phyloP scores from a whole-genome alignment of 2,797 vertebrate species.

The Hypotaenidia okinawae region DNA sequence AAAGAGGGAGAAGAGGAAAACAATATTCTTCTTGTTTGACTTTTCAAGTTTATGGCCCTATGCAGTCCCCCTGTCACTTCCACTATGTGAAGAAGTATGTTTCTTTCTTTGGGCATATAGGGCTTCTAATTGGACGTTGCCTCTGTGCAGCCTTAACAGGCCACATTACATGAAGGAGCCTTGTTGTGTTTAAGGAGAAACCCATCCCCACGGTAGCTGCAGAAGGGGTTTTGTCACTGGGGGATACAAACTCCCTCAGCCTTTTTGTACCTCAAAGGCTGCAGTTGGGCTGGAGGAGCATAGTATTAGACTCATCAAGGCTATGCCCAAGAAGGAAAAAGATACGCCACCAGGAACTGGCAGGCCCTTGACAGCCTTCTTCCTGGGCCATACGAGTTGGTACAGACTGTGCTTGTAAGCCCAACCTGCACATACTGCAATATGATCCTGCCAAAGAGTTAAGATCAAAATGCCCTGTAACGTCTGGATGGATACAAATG shows the following conservation, averaged over 20 bases:
- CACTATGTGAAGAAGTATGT: not conserved
- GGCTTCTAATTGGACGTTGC: not conserved
- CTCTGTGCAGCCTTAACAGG: not conserved
- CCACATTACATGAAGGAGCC: not conserved
- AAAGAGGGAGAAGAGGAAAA: conserved; percentile 70
- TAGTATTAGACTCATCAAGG: not conserved
- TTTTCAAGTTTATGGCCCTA: conserved; percentile 45
- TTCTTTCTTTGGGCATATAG: not conserved
- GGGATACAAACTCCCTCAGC: not conserved
- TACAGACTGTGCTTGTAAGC: not conserved
- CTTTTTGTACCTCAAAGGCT: not conserved
- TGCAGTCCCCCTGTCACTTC: conserved; percentile 17
- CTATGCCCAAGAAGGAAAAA: not conserved
- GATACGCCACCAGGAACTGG: not conserved
- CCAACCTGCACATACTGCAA: not conserved
- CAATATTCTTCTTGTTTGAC: conserved; percentile 65
- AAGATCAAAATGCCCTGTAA: not conserved
- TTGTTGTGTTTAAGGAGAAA: not conserved
- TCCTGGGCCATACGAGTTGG: not conserved
- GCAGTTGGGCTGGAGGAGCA: not conserved
- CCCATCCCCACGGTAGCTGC: not conserved
- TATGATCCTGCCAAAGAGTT: not conserved
- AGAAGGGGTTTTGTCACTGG: not conserved
- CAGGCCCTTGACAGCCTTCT: not conserved
- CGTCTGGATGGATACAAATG: not conserved